Base-by-base conservation (phyloP, 2,113 vertebrate species). In the Lanius ludovicianus region DNA sequence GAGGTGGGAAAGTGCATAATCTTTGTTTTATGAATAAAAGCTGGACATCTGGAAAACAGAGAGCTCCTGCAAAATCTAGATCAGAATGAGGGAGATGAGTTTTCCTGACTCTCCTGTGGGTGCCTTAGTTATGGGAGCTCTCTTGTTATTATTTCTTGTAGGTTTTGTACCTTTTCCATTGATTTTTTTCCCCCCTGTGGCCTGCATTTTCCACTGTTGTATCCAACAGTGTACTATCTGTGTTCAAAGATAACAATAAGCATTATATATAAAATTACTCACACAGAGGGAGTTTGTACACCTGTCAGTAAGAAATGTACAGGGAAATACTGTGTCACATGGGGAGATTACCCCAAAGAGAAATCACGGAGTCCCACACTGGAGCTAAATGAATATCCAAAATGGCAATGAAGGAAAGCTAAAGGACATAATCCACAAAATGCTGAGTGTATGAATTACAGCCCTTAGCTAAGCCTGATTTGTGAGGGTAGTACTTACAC, bases 401-500 rank as follows among this genome's bases (percentile, higher is more conserved):
- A 92, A 78, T 13, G 35, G 44, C 92, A 83, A 6, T 57, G 64
- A 84, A 76, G 79, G 49, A 44, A 37, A 50, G 84, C 79, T 82
- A 91, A 65, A 95, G 91, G 80, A 78, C 83, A 60, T 79, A 75
- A 57, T 63, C 57, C 60, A 57, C n/a, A 87, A 85, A 94, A 88
- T 12, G 79, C 84, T 90, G 95, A 87, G 74, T 62, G 6, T n/a
- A 52, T 74, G 92, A 92, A 53, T 95, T 89, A 77, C 8, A 76
- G 70, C 79, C 80, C 77, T 89, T 79, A 59, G 92, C 95, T 81
- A 88, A 96, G 75, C 71, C 88, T 25, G 60, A 90, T 95, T 90
- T 84, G 49, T 80, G 87, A 3, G 57, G 68, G 84, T 62, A 73
- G 85, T 84, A 89, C 87, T 77, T 84, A 57, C 64, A 71, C 68